phyloP scores from a whole-genome alignment of 35 echinoderm and acorn worm genomes.

The Heliocidaris tuberculata region DNA sequence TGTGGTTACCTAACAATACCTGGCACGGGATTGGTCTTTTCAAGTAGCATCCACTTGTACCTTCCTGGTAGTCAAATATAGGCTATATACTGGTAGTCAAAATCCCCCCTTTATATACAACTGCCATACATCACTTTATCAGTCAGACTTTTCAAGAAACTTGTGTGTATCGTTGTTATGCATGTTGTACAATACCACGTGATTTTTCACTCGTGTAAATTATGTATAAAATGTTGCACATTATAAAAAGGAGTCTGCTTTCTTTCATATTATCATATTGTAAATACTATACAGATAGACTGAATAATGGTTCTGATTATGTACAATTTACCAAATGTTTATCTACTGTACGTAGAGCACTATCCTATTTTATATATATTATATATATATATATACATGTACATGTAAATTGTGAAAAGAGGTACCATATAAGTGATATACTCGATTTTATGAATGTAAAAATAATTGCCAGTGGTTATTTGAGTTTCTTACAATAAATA shows the following conservation, averaged over 20 bases:
- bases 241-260: neutral
- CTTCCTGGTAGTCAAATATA: neutral
- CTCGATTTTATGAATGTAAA: conserved; percentile 6
- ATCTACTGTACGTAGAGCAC: neutral
- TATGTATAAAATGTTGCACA: conserved; percentile 11
- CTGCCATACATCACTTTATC: neutral
- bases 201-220: neutral
- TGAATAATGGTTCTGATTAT: neutral
- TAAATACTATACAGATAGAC: neutral
- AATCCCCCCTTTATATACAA: neutral
- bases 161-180: neutral
- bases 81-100: neutral
- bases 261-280: neutral
- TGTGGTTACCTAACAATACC: neutral
- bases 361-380: neutral
- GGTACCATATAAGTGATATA: neutral
- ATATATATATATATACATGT: neutral
- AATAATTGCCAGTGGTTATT: neutral
- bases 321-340: conserved; percentile 12
- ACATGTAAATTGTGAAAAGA: neutral
- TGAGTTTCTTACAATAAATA: conserved; percentile 12
- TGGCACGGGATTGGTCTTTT: neutral
- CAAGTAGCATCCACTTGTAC: neutral
- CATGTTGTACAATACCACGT: neutral
- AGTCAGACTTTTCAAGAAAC: neutral